Base-by-base conservation (phyloP, 2,797 vertebrate genomes). In the Botia kubotai region DNA sequence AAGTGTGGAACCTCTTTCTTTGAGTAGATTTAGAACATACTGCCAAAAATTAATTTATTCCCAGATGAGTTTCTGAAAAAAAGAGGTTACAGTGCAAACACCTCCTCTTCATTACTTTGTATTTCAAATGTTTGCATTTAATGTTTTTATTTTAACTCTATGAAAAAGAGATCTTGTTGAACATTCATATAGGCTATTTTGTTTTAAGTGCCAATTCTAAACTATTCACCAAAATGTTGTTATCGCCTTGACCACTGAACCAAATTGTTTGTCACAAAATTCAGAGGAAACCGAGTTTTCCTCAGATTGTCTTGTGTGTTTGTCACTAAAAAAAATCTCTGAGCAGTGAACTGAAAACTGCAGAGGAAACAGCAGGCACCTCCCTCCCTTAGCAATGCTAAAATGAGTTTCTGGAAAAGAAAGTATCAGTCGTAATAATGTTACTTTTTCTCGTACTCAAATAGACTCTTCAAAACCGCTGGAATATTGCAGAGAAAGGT, bases 401-500 rank as follows among this genome's bases (percentile, higher is more conserved):
- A 19, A 29, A 65, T 48, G 17, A 39, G 60, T 14, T 29, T 72
- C 26, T 60, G 23, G 48, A 50, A 80, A 73, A 5, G 26, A 58
- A 52, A 58, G 23, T n/a, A 36, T 4, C 19, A 39, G 48, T 62
- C 13, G 10, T 62, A 14, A 76, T 77, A 57, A 19, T 58, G 1
- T 21, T 82, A 57, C 23, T 76, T 26, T 19, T 46, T n/a, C 36
- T n/a, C 43, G 39, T 50, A 29, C 46, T 68, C n/a, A 29, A 70
- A 33, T 50, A 65, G 39, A 6, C 26, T 12, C 33, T 76, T 76
- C 13, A 66, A 62, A 65, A 63, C 23, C 43, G 46, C 29, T 58
- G 21, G 65, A 68, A 58, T 12, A 62, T 73, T 46, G 12, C 36
- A 26, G 14, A 43, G 53, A 13, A 50, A 26, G 53, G 33, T 58